Conservation (phyloP, 2,797 vertebrate species). For the Paramormyrops hopkinsi region DNA sequence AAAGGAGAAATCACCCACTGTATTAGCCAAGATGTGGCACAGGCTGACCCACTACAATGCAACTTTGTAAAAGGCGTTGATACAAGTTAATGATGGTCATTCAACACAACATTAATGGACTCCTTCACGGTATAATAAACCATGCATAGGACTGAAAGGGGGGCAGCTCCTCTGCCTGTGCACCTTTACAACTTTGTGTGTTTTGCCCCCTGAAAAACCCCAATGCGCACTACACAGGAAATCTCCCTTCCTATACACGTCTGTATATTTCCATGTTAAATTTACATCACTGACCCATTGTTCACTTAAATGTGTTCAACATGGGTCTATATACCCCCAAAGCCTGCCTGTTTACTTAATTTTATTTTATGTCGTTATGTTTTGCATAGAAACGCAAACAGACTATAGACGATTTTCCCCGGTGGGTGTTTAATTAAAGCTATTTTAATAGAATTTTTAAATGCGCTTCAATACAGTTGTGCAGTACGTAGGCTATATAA, state of each 20-base stretch:
- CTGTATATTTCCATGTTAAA: slow-evolving; percentile 15
- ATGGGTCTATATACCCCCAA: not conserved
- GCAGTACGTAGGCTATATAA: not conserved
- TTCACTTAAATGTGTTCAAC: not conserved
- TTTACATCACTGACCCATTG: not conserved
- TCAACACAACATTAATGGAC: slow-evolving; percentile 96
- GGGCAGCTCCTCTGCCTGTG: slow-evolving; percentile 38
- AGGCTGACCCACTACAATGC: slow-evolving; percentile 91
- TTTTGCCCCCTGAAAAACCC: slow-evolving; percentile 35
- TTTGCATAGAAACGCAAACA: not conserved
- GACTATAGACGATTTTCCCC: not conserved
- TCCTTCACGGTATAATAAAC: slow-evolving; percentile 93
- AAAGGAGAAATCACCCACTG: slow-evolving; percentile 91
- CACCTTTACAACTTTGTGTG: slow-evolving; percentile 56
- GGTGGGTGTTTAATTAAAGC: not conserved
- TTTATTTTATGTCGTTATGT: not conserved
- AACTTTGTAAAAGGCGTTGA: slow-evolving; percentile 91
- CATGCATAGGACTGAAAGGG: slow-evolving; percentile 55
- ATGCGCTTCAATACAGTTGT: not conserved
- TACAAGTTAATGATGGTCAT: slow-evolving; percentile 96
- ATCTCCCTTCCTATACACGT: slow-evolving; percentile 7
- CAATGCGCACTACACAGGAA: not conserved
- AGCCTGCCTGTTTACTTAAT: not conserved
- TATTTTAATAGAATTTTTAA: not conserved
- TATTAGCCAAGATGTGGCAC: slow-evolving; percentile 92